Evolutionary conservation across 2,888 invertebrate genomes (phyloP), one percentile per base, ranked within the genome.

Genomic region (Furcula furcula): DNA sequence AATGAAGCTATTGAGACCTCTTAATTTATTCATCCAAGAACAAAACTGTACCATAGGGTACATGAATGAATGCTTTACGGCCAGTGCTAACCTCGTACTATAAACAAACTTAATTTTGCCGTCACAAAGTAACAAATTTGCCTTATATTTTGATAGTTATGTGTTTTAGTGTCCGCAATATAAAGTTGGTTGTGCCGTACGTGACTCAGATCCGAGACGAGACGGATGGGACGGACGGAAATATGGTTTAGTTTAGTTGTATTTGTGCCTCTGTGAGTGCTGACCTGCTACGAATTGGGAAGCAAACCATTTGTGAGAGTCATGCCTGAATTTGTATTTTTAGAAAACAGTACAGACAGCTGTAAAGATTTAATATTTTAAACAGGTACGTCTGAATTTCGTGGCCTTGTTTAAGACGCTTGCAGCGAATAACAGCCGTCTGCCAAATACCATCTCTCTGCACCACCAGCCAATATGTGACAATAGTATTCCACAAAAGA

Each of bases 1-100:
- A n/a, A n/a, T n/a, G n/a, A n/a, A n/a, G n/a, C n/a, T n/a, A n/a
- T n/a, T n/a, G n/a, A n/a, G 10, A 5, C 21, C 10, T 21, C 1
- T 21, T 5, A n/a, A 10, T 21, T 7, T 23, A 6, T 23, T 12
- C 7, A 6, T 23, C 12, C 12, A 23, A 7, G 21, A n/a, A 12
- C 12, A 12, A 12, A 23, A 23, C 23, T 23, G 7, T 28, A 32
- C 28, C 32, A 20, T 31, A 10, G 27, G 31, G 40, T 23, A 21
- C 27, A 7, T 27, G 25, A 46, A 37, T 26, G 21, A 46, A 34
- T 29, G 29, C 13, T 3, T 29, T 14, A 20, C 11, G 27, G 25
- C 29, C 16, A 22, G 13, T 19, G 29, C 26, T 13, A 29, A 34
- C 21, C 11, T 27, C 26, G 7, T 7, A 4, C 12, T 12, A 7